These are phyloP conservation scores for Oryzias sinensis DNA, from an alignment of 2,797 vertebrate species.

Conservation along the genomic window DNA sequence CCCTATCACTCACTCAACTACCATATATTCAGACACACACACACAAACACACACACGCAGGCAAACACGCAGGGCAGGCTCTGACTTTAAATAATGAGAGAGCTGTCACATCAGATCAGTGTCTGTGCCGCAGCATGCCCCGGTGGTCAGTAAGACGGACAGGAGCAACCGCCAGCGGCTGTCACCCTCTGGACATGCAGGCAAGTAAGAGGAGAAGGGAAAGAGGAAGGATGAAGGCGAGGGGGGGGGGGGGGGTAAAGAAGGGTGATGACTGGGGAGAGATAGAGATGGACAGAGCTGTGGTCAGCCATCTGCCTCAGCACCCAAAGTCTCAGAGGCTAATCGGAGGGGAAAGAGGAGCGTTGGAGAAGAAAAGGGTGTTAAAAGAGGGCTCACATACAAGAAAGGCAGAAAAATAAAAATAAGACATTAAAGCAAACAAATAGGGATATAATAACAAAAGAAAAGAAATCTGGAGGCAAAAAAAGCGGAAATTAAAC, in stretches of 20 bases:
- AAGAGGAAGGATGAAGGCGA: neutral
- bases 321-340: slow-evolving; percentile 23
- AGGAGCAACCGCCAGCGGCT: slow-evolving; percentile 54
- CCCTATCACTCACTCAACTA: slow-evolving; percentile 18
- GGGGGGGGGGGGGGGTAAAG: neutral
- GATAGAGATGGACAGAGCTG: slow-evolving; percentile 38
- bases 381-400: neutral
- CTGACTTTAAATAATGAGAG: slow-evolving; percentile 80
- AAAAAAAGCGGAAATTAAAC: neutral
- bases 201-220: slow-evolving; percentile 21
- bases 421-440: neutral
- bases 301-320: slow-evolving; percentile 31
- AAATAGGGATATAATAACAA: neutral
- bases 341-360: slow-evolving; percentile 12
- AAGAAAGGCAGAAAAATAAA: slow-evolving; percentile 1
- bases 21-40: slow-evolving; percentile 13
- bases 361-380: neutral
- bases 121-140: slow-evolving; percentile 52
- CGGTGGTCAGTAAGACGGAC: slow-evolving; percentile 72
- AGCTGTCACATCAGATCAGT: slow-evolving; percentile 74
- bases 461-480: neutral
- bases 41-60: slow-evolving; percentile 23
- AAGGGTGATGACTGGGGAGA: slow-evolving; percentile 12
- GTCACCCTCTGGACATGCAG: slow-evolving; percentile 55
- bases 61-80: slow-evolving; percentile 44